Conservation (phyloP, 2,888 invertebrate species). For the Mystacides longicornis region DNA sequence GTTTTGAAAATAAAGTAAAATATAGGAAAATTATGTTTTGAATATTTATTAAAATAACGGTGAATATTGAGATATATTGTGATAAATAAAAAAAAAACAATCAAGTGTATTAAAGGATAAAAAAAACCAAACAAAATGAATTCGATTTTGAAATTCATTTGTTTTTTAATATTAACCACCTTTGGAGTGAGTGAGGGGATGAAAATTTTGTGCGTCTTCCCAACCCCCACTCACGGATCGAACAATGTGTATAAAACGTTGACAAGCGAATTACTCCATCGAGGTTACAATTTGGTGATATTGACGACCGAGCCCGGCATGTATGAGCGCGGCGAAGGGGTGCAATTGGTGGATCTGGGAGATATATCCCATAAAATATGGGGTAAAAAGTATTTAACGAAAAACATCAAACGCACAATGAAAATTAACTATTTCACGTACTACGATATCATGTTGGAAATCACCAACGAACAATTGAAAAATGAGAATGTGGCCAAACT, state of each 20-base stretch:
- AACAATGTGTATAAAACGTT: constrained; percentile 11
- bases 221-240: constrained; percentile 10
- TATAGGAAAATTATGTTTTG: too few species aligned
- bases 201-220: constrained; percentile 15
- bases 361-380: constrained; percentile 29
- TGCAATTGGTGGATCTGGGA: constrained; percentile 36
- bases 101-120: too few species aligned
- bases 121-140: too few species aligned
- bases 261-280: constrained; percentile 1
- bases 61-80: too few species aligned
- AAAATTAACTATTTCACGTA: background rate
- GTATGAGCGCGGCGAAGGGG: constrained; percentile 3
- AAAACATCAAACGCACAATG: background rate
- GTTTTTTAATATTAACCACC: background rate
- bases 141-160: too few species aligned
- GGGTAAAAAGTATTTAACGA: constrained; percentile 19
- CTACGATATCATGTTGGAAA: constrained; percentile 17
- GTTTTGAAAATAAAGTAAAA: too few species aligned
- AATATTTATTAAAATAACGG: too few species aligned
- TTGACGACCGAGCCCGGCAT: constrained; percentile 8
- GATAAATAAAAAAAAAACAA: too few species aligned
- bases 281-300: constrained; percentile 9
- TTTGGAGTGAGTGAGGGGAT: background rate
- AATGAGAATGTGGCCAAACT: constrained; percentile 18
- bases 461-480: constrained; percentile 26